phyloP scores from a whole-genome alignment of 1,140 invertebrate genomes.

The Drosophila subobscura region DNA sequence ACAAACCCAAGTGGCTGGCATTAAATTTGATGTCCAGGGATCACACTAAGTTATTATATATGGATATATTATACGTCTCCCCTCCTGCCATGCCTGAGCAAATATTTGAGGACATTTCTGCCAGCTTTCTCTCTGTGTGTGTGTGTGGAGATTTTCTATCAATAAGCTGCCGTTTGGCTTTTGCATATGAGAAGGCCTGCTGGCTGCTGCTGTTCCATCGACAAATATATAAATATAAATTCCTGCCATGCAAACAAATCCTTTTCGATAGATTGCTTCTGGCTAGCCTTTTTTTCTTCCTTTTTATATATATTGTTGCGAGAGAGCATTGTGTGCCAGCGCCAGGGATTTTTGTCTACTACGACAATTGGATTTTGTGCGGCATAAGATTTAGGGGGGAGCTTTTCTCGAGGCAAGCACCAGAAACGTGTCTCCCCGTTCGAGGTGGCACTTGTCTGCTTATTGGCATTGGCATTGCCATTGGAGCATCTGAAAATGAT shows the following conservation, averaged over 20 bases:
- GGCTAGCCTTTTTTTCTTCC: constrained; percentile 35
- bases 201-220: constrained; percentile 1
- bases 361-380: constrained; percentile 64
- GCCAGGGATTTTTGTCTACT: constrained; percentile 61
- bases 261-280: constrained; percentile 69
- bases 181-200: constrained; percentile 64
- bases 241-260: constrained; percentile 72
- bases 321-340: constrained; percentile 35
- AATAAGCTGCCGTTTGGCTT: constrained; percentile 65
- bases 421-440: constrained; percentile 61
- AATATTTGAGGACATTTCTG: constrained; percentile 54
- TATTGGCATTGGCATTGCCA: constrained; percentile 59
- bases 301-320: constrained; percentile 28
- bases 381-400: neutral
- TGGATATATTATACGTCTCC: constrained; percentile 13
- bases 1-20: constrained; percentile 64
- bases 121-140: constrained; percentile 23
- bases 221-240: constrained; percentile 73
- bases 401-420: constrained; percentile 14
- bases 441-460: constrained; percentile 50
- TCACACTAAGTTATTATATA: constrained; percentile 71
- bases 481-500: constrained; percentile 52
- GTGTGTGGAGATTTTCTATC: constrained; percentile 42
- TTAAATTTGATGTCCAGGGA: constrained; percentile 66
- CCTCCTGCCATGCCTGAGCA: constrained; percentile 13